Conservation (phyloP, 2,113 vertebrate species). For the Otus sunia region DNA sequence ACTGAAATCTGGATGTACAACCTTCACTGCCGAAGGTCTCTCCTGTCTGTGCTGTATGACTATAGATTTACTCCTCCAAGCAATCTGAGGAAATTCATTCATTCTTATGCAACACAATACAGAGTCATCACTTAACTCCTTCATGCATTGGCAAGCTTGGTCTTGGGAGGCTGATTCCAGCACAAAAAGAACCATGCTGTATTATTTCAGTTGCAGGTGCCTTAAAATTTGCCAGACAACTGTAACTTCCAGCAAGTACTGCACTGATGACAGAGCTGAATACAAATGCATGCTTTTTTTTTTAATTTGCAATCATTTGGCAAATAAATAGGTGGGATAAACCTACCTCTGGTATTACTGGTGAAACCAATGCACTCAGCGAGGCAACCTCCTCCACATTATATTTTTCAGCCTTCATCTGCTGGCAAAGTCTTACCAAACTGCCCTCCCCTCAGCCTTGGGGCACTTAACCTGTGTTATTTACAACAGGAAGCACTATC, state of each 20-base stretch:
- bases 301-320: not conserved
- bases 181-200: not conserved
- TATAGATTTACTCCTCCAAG: not conserved
- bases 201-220: not conserved
- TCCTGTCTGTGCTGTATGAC: not conserved
- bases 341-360: not conserved
- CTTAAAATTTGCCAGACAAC: not conserved
- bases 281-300: not conserved
- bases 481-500: not conserved
- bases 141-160: not conserved
- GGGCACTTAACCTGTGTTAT: not conserved
- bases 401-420: not conserved
- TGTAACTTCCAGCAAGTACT: not conserved
- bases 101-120: not conserved
- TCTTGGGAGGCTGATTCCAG: not conserved
- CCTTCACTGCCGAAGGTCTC: not conserved
- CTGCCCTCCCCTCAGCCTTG: not conserved
- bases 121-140: not conserved
- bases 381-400: not conserved
- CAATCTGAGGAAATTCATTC: not conserved
- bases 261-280: not conserved
- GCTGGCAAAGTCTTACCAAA: not conserved
- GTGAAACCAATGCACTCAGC: not conserved
- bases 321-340: not conserved
- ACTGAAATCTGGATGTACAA: not conserved